phyloP scores from a whole-genome alignment of 2,797 vertebrate species.

The Heteromormyrus szaboi region DNA sequence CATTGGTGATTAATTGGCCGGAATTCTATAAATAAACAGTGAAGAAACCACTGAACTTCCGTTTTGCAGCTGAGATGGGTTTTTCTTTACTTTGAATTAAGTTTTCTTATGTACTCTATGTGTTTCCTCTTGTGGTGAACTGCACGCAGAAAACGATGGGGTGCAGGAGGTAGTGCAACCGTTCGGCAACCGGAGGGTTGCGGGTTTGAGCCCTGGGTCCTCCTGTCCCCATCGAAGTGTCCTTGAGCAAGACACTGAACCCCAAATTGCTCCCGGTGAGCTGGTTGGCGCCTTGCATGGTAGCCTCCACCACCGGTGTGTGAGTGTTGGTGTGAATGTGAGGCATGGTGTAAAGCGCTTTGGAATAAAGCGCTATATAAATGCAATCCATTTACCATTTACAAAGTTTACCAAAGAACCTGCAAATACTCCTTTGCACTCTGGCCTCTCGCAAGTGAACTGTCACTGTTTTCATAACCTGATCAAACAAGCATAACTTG shows the following conservation, averaged over 20 bases:
- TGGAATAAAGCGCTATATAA: too few relatives aligned
- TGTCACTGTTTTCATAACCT: neutral
- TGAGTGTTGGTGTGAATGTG: too few relatives aligned
- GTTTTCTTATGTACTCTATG: neutral
- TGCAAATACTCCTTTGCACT: neutral
- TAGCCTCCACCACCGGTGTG: too few relatives aligned
- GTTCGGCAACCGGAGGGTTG: too few relatives aligned
- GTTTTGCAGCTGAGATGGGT: neutral
- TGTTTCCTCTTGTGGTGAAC: neutral
- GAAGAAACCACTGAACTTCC: neutral
- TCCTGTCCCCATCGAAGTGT: too few relatives aligned
- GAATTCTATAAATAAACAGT: neutral
- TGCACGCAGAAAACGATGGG: neutral
- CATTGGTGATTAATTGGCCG: neutral
- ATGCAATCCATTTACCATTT: too few relatives aligned
- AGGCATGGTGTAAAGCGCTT: too few relatives aligned
- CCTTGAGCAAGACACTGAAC: too few relatives aligned
- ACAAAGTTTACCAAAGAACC: neutral
- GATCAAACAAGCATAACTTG: neutral
- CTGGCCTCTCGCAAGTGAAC: neutral
- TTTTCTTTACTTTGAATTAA: neutral
- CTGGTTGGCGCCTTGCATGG: too few relatives aligned
- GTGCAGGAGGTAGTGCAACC: too few relatives aligned
- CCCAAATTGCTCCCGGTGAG: too few relatives aligned
- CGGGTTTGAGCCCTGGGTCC: too few relatives aligned